Evolutionary conservation across 2,797 vertebrate genomes (phyloP), one percentile per base, ranked within the genome.

Genomic region (Oophaga sylvatica): DNA sequence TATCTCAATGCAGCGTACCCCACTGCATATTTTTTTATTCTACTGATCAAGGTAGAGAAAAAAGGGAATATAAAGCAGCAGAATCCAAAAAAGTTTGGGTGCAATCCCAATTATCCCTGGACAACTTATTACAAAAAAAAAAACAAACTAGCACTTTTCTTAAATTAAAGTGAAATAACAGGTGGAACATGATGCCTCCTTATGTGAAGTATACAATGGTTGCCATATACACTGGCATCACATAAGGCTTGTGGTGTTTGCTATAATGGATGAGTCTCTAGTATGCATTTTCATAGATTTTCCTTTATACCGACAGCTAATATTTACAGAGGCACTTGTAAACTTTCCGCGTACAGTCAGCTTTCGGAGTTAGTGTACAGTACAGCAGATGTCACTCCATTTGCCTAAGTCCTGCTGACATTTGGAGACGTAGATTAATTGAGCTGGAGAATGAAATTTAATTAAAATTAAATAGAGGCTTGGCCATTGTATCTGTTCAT

Each of bases 401-500:
- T 97, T 98, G 97, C 96, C 96, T 97, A 96, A 96, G 95, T 97
- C 96, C 96, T 97, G 96, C 95, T 97, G 97, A 97, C 97, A 97
- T 98, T 98, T 98, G 96, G 96, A 97, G 95, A 95, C 95, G 95
- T 93, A 94, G 95, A 95, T 96, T 95, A 96, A 96, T 95, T 95
- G 94, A 95, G 95, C 94, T 94, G 93, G 95, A 95, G 96, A 97
- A 96, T 96, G 95, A 96, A 96, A 97, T 97, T 96, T 95, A 97
- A 98, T 97, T 96, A 97, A 95, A 96, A 96, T 95, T 95, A 96
- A 97, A 97, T 95, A 95, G 95, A 95, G 94, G 94, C 94, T 95
- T 93, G 93, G 95, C 95, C 92, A 94, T 95, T 95, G 94, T 96
- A 95, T 93, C 94, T 93, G 92, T 91, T 95, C 92, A 93, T 94